Conservation (phyloP, 1,140 invertebrate genomes). For the Neoseiulus cucumeris region DNA sequence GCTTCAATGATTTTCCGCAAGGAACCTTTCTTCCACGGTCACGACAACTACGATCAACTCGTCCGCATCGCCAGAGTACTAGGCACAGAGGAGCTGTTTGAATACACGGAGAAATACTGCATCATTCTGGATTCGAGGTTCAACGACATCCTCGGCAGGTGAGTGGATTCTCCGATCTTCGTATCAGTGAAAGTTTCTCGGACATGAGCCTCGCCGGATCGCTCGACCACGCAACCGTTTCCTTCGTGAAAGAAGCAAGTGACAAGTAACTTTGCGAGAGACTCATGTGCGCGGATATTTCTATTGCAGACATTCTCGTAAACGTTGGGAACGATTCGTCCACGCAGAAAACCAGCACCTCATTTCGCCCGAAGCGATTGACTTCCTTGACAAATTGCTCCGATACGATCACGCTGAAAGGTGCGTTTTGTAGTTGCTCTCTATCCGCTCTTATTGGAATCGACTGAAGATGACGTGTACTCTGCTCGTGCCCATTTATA, state of each 20-base stretch:
- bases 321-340: constrained; percentile 98
- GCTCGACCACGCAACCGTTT: too few species aligned
- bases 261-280: too few species aligned
- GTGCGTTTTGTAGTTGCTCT: constrained; percentile 15
- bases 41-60: constrained; percentile 98
- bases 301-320: constrained; percentile 71
- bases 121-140: constrained; percentile 96
- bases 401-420: constrained; percentile 98
- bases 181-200: too few species aligned
- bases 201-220: too few species aligned
- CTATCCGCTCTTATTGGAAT: too few species aligned
- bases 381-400: constrained; percentile 91
- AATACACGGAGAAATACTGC: constrained; percentile 99
- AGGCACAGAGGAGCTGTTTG: constrained; percentile 95
- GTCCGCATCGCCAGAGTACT: constrained; percentile 98
- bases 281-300: too few species aligned
- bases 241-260: too few species aligned
- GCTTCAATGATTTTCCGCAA: constrained; percentile 99
- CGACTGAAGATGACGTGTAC: too few species aligned
- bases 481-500: too few species aligned
- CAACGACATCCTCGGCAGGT: constrained; percentile 93
- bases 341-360: constrained; percentile 98
- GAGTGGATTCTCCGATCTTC: constrained; percentile 17
- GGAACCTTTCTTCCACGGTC: constrained; percentile 99
- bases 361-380: constrained; percentile 90